phyloP scores from a whole-genome alignment of 35 echinoderm and acorn worm species.

The Heliocidaris tuberculata region DNA sequence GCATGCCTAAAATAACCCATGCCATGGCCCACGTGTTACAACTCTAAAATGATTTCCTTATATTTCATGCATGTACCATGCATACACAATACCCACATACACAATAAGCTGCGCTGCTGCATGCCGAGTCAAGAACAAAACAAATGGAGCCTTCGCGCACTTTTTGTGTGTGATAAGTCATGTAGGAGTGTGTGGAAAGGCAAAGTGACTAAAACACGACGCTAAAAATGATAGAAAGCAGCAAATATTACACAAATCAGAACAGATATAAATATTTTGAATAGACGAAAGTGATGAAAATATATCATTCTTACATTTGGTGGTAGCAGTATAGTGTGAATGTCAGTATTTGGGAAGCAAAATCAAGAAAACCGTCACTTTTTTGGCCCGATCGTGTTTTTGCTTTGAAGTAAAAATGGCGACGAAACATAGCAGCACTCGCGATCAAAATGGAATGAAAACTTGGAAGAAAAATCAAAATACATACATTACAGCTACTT shows the following conservation, averaged over 20 bases:
- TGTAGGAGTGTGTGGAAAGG: not conserved
- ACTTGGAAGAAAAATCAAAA: not conserved
- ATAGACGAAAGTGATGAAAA: slow-evolving; percentile 19
- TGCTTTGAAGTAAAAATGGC: slow-evolving; percentile 37
- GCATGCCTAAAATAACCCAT: too few species aligned
- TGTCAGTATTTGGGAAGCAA: not conserved
- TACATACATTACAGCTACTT: not conserved
- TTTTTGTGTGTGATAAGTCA: not conserved
- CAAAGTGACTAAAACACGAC: slow-evolving; percentile 21
- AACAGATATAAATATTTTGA: not conserved
- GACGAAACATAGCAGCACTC: not conserved
- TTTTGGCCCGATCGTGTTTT: slow-evolving; percentile 14
- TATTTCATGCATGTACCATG: not conserved
- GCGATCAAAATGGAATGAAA: not conserved
- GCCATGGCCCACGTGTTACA: too few species aligned
- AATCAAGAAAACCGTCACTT: not conserved
- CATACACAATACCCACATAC: too few species aligned
- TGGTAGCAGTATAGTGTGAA: not conserved
- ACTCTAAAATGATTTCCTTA: not conserved
- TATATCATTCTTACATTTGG: not conserved
- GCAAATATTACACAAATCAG: not conserved
- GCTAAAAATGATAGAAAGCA: slow-evolving; percentile 28
- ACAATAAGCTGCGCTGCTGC: not conserved
- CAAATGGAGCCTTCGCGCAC: not conserved
- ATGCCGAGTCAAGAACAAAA: not conserved